Base-by-base conservation (phyloP, 2,888 invertebrate species). In the Venusia cambrica region DNA sequence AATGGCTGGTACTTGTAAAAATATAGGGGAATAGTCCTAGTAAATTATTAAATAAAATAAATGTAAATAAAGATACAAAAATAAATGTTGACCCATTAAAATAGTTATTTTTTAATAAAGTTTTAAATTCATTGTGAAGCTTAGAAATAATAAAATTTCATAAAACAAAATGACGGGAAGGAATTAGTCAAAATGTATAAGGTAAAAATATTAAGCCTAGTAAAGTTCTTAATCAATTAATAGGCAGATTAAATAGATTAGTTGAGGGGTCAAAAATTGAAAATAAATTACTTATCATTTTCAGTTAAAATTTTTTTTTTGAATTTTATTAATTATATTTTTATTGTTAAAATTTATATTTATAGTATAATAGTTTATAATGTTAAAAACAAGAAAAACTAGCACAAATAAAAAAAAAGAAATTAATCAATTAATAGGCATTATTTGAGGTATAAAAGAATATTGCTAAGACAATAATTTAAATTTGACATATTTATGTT, bases 361-460 rank as follows among this genome's bases (percentile, higher is more conserved):
- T 60, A 45, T 77, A 58, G 74, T 72, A 62, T 73, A 90, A 70
- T 85, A 89, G 72, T 88, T 89, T 73, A 88, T 58, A 51, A 79
- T 73, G 68, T 81, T 87, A 73, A 89, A 83, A 56, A 88, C 51
- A 48, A 89, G 55, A 66, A 89, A 85, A 54, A 76, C 70, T 9
- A 47, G 11, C 47, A 74, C 49, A 62, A 73, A 73, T 41, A 84
- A 71, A 51, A 77, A 61, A 64, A 84, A 80, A 46, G 66, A 74
- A 52, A 88, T 74, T 79, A 83, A 75, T 89, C 81, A 81, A 44
- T 80, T 87, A 72, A 91, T 77, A 3, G 91, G 91, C 17, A 88
- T 87, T 90, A 92, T 91, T 89, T 92, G 92, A 35, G 91, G 91
- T 0, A 92, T 91, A 73, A 89, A 91, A 89, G 88, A 89, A 88